phyloP scores from a whole-genome alignment of 2,113 vertebrate species.

The Pterophyllum scalare region DNA sequence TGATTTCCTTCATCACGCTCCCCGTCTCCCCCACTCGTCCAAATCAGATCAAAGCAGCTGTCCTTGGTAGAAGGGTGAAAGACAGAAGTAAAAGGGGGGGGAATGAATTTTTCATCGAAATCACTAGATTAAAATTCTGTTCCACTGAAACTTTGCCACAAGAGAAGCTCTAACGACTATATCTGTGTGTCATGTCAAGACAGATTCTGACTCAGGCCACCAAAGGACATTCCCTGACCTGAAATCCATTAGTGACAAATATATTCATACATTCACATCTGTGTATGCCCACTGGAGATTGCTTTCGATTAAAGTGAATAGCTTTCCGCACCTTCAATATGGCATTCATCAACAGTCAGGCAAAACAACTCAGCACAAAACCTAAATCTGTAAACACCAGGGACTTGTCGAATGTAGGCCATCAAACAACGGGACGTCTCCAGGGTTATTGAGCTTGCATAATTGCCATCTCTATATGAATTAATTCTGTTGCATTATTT shows the following conservation, averaged over 20 bases:
- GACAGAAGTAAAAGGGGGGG: not conserved
- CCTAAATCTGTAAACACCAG: slow-evolving; percentile 49
- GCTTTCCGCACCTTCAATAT: not conserved
- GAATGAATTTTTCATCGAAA: slow-evolving; percentile 65
- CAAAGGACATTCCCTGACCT: slow-evolving; percentile 14
- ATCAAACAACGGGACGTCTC: slow-evolving; percentile 40
- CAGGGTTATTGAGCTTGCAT: slow-evolving; percentile 43
- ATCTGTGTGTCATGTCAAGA: slow-evolving; percentile 34
- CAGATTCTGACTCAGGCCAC: slow-evolving; percentile 18
- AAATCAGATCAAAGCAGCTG: slow-evolving; percentile 69
- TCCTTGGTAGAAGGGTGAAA: slow-evolving; percentile 47
- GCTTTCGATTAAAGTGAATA: slow-evolving; percentile 5
- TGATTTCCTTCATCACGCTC: slow-evolving; percentile 34
- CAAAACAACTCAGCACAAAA: slow-evolving; percentile 7
- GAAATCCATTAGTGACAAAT: slow-evolving; percentile 44
- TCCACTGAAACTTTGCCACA: slow-evolving; percentile 39
- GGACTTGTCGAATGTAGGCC: slow-evolving; percentile 50
- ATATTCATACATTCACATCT: slow-evolving; percentile 23
- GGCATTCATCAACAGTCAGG: not conserved
- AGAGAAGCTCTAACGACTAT: slow-evolving; percentile 31
- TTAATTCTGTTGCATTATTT: slow-evolving; percentile 59
- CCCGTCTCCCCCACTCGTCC: slow-evolving; percentile 19
- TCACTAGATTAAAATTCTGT: slow-evolving; percentile 57
- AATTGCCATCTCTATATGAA: slow-evolving; percentile 54
- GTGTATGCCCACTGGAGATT: not conserved